A percentile compares a stretch with the other conserved stretches of the same genome.
Conservation (phyloP, 1,140 invertebrate species). For the Heliconius eleuchia region DNA sequence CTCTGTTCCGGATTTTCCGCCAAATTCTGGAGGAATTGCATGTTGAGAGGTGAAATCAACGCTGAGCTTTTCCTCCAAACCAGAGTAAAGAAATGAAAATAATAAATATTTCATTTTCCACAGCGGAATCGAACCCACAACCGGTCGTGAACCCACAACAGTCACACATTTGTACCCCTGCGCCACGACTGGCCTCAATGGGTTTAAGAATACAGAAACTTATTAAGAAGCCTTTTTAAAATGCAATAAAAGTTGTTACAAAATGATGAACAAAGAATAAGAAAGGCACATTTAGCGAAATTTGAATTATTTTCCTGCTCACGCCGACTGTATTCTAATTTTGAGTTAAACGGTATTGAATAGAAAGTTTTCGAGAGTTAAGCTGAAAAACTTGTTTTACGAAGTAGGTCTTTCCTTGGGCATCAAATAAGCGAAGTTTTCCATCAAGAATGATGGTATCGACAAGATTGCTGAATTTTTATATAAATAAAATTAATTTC, state of each 20-base stretch:
- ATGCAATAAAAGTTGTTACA: conserved; percentile 18
- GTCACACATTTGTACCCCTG: no score
- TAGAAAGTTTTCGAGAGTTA: conserved; percentile 45
- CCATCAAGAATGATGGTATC: conserved; percentile 38
- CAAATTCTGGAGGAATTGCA: no score
- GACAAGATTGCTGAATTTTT: conserved; percentile 27
- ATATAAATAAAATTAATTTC: conserved; percentile 10
- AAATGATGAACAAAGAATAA: conserved; percentile 31
- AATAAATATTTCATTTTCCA: no score
- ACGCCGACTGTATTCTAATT: conserved; percentile 42
- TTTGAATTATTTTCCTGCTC: conserved; percentile 29
- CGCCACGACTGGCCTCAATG: not conserved
- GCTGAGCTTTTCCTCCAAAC: no score
- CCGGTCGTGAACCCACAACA: no score
- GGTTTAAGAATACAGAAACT: not conserved
- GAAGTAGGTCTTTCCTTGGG: conserved; percentile 48
- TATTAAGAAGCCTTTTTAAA: conserved; percentile 5
- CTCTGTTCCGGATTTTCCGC: no score
- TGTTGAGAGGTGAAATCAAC: no score
- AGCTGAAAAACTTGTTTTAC: conserved; percentile 55
- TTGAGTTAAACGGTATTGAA: conserved; percentile 50
- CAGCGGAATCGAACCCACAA: no score
- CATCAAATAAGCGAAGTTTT: conserved; percentile 55
- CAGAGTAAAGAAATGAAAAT: no score
- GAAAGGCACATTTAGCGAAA: conserved; percentile 27